Evolutionary conservation across 2,113 vertebrate genomes (phyloP).

Genomic region (Corynorhinus townsendii): DNA sequence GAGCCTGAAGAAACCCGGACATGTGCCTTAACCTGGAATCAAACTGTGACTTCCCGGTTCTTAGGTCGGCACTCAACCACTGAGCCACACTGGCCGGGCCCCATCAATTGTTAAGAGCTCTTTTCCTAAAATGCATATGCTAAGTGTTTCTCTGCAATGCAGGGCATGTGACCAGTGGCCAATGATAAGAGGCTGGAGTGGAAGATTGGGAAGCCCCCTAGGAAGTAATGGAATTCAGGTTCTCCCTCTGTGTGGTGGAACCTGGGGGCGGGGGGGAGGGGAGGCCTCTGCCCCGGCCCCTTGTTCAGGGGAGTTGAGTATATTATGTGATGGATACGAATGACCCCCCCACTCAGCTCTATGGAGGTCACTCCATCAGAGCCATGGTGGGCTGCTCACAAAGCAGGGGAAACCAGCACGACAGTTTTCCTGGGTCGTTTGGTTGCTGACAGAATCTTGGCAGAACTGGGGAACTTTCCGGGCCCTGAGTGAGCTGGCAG

Average conservation of each 20-base stretch:
- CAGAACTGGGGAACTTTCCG: neutral
- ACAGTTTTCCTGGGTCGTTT: neutral
- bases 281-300: neutral
- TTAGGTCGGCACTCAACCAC: too few relatives aligned
- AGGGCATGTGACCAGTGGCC: neutral
- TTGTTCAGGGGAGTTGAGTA: neutral
- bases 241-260: neutral
- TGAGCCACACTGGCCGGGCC: too few relatives aligned
- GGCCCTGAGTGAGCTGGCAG: neutral
- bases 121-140: neutral
- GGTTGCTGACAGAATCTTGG: neutral
- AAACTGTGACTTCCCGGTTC: too few relatives aligned
- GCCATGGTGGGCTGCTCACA: accelerated
- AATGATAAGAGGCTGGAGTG: accelerated
- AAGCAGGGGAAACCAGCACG: accelerated
- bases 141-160: neutral
- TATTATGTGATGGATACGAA: neutral
- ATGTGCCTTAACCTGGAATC: too few relatives aligned
- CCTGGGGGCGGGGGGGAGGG: too few relatives aligned
- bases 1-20: too few relatives aligned
- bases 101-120: neutral
- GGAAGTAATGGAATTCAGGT: neutral
- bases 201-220: neutral
- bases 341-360: neutral
- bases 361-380: accelerated